These are phyloP conservation scores for Capromys pilorides DNA, from an alignment of 2,797 vertebrate species.

Conservation along the genomic window DNA sequence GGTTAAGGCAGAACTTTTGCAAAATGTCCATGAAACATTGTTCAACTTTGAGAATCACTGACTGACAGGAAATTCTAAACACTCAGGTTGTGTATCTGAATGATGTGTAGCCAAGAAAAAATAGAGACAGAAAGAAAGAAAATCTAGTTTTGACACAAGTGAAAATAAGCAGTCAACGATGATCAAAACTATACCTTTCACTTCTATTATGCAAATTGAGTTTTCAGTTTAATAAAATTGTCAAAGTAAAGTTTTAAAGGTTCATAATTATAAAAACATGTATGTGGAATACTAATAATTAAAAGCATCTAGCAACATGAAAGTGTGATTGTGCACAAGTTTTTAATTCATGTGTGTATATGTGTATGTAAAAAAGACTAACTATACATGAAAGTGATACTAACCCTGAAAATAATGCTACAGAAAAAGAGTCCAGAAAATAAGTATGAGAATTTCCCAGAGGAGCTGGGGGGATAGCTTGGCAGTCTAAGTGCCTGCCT, in stretches of 20 bases:
- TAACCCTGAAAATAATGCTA: slow-evolving; percentile 7
- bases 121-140: not conserved
- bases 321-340: not conserved
- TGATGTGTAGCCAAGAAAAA: not conserved
- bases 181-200: not conserved
- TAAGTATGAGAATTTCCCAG: slow-evolving; percentile 12
- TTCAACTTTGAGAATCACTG: not conserved
- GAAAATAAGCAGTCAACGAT: not conserved
- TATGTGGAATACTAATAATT: not conserved
- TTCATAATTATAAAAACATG: slow-evolving; percentile 38
- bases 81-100: not conserved
- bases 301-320: not conserved
- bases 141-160: not conserved
- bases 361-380: not conserved
- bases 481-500: no score
- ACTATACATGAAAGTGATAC: not conserved
- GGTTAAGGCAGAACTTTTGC: not conserved
- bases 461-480: not conserved
- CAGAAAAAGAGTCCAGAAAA: slow-evolving; percentile 4
- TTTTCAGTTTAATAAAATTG: slow-evolving; percentile 3
- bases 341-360: not conserved
- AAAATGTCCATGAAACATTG: not conserved
- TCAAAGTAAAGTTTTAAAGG: not conserved
- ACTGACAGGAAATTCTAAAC: not conserved
- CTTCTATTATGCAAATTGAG: slow-evolving; percentile 16